These are phyloP conservation scores for Drosophila dunni DNA, from an alignment of 1,140 invertebrate genomes.

Conservation along the genomic window DNA sequence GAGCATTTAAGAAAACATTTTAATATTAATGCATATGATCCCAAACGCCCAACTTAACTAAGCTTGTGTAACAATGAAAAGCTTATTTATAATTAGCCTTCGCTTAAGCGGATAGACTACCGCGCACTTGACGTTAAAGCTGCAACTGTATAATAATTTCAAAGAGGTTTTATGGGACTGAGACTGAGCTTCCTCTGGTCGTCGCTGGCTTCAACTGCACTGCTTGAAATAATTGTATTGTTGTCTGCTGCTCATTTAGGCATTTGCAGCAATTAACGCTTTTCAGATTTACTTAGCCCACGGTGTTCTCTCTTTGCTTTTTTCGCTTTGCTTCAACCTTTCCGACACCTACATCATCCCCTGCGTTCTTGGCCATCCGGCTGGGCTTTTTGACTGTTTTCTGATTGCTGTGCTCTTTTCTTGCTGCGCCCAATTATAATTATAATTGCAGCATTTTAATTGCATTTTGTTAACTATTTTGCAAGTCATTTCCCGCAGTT, in stretches of 20 bases:
- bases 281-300: slow-evolving; percentile 60
- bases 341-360: slow-evolving; percentile 26
- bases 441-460: slow-evolving; percentile 65
- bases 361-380: slow-evolving; percentile 13
- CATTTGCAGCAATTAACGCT: slow-evolving; percentile 59
- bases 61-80: not conserved
- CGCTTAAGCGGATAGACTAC: not conserved
- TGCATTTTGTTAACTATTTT: slow-evolving; percentile 65
- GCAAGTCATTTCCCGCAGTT: slow-evolving; percentile 58
- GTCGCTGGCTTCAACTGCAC: slow-evolving; percentile 8
- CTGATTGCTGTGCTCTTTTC: slow-evolving; percentile 48
- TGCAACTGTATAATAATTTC: slow-evolving; percentile 12
- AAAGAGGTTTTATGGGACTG: not conserved
- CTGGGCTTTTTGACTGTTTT: slow-evolving; percentile 55
- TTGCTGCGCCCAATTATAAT: slow-evolving; percentile 62
- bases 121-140: not conserved
- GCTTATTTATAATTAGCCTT: not conserved
- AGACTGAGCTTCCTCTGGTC: slow-evolving; percentile 18
- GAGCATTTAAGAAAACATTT: too few relatives aligned
- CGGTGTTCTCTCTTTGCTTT: slow-evolving; percentile 27
- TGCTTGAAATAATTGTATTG: slow-evolving; percentile 52
- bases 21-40: too few relatives aligned
- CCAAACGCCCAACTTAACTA: too few relatives aligned
- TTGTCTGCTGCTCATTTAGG: slow-evolving; percentile 48
- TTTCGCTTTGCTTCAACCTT: slow-evolving; percentile 22